Conservation (phyloP, 1,140 invertebrate species). For the Laupala kohalensis region DNA sequence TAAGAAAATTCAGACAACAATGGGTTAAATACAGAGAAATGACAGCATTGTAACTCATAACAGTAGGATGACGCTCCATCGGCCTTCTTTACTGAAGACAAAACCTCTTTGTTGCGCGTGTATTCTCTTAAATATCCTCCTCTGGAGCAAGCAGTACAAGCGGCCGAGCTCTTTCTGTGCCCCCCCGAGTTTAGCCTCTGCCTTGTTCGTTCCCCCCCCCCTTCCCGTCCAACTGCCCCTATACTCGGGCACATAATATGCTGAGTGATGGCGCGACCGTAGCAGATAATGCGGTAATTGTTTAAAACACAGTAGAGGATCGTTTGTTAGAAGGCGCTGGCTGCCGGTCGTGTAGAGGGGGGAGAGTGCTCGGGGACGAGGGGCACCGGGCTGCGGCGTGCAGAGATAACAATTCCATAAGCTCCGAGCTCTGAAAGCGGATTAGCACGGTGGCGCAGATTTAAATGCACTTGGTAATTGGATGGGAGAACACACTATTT, state of each 20-base stretch:
- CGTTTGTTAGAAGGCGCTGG: conserved; percentile 9
- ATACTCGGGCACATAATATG: not conserved
- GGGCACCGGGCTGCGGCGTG: not conserved
- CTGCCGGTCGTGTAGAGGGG: not conserved
- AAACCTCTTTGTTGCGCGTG: no score
- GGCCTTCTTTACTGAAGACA: no score
- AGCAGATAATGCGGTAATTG: conserved; percentile 4
- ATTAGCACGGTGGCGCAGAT: conserved; percentile 9
- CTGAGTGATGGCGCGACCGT: not conserved
- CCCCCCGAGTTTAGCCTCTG: no score
- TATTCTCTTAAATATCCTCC: no score
- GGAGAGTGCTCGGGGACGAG: not conserved
- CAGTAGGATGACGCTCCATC: no score
- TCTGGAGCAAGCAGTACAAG: no score
- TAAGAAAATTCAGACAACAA: no score
- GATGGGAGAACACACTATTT: conserved; percentile 8
- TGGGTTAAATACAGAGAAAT: no score
- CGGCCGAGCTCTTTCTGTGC: no score
- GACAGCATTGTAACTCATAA: no score
- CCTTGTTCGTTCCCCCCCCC: not conserved
- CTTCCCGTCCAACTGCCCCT: not conserved
- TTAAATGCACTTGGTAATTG: conserved; percentile 11
- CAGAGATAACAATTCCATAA: conserved; percentile 14
- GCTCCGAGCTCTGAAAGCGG: conserved; percentile 8
- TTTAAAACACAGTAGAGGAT: conserved; percentile 4